Conservation (phyloP, 1,140 invertebrate genomes). For the Aphaenogaster rudis region DNA sequence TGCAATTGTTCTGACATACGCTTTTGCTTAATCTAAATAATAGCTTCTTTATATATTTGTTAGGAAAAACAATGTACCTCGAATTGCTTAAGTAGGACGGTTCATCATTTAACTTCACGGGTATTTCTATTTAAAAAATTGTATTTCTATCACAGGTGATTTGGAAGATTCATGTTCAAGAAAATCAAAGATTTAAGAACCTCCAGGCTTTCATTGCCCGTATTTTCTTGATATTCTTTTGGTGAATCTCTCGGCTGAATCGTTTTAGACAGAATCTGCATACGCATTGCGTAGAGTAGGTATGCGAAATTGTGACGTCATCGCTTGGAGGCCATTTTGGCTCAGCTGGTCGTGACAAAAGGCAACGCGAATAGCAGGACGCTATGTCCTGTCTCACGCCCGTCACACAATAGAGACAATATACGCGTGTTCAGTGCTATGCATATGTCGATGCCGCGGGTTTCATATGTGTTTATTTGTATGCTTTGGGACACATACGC, state of each 20-base stretch:
- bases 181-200: conserved; percentile 2
- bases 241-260: conserved; percentile 31
- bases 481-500: conserved; percentile 3
- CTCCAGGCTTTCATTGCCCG: background rate
- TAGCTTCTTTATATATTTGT: background rate
- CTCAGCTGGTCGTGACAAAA: conserved; percentile 85
- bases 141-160: background rate
- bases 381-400: conserved; percentile 81
- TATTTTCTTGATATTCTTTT: background rate
- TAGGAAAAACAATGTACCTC: background rate
- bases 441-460: conserved; percentile 52
- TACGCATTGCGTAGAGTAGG: conserved; percentile 42
- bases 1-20: background rate
- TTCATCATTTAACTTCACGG: background rate
- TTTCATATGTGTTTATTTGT: background rate
- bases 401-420: conserved; percentile 82
- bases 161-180: background rate
- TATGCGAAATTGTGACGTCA: conserved; percentile 82
- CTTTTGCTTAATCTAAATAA: background rate
- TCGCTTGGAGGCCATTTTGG: conserved; percentile 84
- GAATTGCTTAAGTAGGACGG: background rate
- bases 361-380: conserved; percentile 80
- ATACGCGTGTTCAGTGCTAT: conserved; percentile 19
- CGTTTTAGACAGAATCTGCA: conserved; percentile 38
- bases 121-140: background rate